Base-by-base conservation (phyloP, 64 coral and sea anemone species). In the Platygyra sinensis region DNA sequence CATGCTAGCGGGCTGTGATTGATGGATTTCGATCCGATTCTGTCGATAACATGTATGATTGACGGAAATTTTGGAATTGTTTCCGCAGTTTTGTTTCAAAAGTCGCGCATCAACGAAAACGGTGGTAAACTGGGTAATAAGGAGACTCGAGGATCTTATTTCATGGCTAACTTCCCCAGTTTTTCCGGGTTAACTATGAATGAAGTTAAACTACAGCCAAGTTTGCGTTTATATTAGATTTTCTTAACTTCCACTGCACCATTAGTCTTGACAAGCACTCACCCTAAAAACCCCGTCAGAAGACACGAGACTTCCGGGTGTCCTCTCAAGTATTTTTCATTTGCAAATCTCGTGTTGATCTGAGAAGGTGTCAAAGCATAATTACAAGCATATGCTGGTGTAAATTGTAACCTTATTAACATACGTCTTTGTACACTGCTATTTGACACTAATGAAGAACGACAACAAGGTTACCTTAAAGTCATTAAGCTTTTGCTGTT, bases 281-380 rank as follows among this genome's bases (percentile, higher is more conserved):
- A 95, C 94, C 94, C 94, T 49, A 95, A 78, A 85, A 95, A 95
- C 1, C 94, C 94, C 72, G 78, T 89, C 16, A 95, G 42, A 10
- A 95, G 62, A 72, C 89, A 92, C 19, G 94, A 87, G 11, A 95
- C 89, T 67, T 95, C 94, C 57, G 94, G 94, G 77, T 95, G 94
- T 39, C 91, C 86, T 85, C 94, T 75, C 27, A 95, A 75, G 69
- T 95, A 95, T 28, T 52, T 95, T 76, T 95, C 94, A 76, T 95
- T 95, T 72, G 67, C 85, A 91, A 95, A 30, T 77, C 94, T 91
- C 72, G 94, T 92, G 8, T 72, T 71, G 52, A 95, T 95, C 94
- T 95, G 25, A 22, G 65, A 20, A 22, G 55, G 61, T 16, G 39
- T 33, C 18, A 32, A 62, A 60, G 62, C 15, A 64, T 60, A 20